A percentile compares a stretch with the other conserved stretches of the same genome.
These are phyloP conservation scores for Adineta ricciae DNA, from an alignment of 2,888 invertebrate genomes.

Conservation along the genomic window DNA sequence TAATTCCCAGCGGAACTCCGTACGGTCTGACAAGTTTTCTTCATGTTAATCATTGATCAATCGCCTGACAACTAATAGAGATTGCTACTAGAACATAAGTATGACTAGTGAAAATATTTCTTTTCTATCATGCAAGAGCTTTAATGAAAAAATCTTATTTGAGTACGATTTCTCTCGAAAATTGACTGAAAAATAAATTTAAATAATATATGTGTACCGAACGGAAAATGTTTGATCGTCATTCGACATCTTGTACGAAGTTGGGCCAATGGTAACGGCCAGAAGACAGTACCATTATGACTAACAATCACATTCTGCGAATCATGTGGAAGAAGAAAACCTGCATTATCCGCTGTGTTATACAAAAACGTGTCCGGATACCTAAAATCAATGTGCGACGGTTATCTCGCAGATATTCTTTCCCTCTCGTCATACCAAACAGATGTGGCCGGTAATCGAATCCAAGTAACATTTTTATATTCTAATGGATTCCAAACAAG, in stretches of 20 bases:
- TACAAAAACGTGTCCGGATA: slow-evolving; percentile 33
- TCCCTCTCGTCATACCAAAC: neutral
- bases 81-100: neutral
- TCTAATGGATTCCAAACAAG: slow-evolving; percentile 23
- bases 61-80: neutral
- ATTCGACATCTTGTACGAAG: slow-evolving; percentile 32
- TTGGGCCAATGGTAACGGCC: slow-evolving; percentile 32
- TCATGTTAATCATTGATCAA: neutral
- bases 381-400: neutral
- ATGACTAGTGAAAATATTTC: neutral
- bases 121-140: neutral
- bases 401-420: too few species aligned
- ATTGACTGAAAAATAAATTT: neutral
- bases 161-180: neutral
- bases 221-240: slow-evolving; percentile 20
- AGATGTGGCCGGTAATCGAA: slow-evolving; percentile 20
- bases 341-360: slow-evolving; percentile 33
- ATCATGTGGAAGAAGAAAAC: slow-evolving; percentile 30
- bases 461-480: slow-evolving; percentile 26
- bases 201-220: neutral
- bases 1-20: too few species aligned
- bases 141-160: neutral
- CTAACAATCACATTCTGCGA: neutral
- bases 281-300: slow-evolving; percentile 26
- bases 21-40: too few species aligned